phyloP scores from a whole-genome alignment of 1,140 invertebrate genomes.

The Mamestra configurata region DNA sequence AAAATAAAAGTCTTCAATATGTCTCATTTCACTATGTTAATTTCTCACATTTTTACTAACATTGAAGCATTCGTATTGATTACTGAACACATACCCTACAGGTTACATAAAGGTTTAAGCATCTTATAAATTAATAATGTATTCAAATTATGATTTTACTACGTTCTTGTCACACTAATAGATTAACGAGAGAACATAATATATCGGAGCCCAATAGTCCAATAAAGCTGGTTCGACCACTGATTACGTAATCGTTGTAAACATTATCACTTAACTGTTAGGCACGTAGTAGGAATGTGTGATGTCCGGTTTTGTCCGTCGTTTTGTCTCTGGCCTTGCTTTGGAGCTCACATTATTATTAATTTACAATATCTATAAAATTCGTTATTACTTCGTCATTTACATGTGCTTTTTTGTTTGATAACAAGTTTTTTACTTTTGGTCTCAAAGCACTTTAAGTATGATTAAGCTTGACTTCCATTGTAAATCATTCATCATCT shows the following conservation, averaged over 20 bases:
- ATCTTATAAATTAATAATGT: neutral
- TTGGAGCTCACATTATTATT: slow-evolving; percentile 14
- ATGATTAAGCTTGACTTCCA: neutral
- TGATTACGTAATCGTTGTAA: slow-evolving; percentile 54
- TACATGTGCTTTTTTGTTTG: neutral
- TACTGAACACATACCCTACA: too few relatives aligned
- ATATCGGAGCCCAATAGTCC: slow-evolving; percentile 7
- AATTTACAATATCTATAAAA: neutral
- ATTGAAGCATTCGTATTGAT: too few relatives aligned
- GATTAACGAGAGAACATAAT: neutral
- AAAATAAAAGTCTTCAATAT: too few relatives aligned
- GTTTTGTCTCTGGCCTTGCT: slow-evolving; percentile 40
- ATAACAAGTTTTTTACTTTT: neutral
- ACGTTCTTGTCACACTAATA: neutral
- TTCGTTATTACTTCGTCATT: slow-evolving; percentile 2
- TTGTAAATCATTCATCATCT: neutral
- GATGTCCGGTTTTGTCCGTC: slow-evolving; percentile 55
- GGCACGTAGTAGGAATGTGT: slow-evolving; percentile 41
- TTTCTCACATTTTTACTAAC: too few relatives aligned
- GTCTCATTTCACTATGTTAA: too few relatives aligned
- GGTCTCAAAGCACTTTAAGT: neutral
- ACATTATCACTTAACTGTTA: slow-evolving; percentile 52
- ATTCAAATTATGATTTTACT: neutral
- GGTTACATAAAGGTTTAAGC: too few relatives aligned
- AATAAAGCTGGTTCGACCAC: slow-evolving; percentile 26